Evolutionary conservation across 2,797 vertebrate species (phyloP).

Genomic region (Coreius guichenoti): DNA sequence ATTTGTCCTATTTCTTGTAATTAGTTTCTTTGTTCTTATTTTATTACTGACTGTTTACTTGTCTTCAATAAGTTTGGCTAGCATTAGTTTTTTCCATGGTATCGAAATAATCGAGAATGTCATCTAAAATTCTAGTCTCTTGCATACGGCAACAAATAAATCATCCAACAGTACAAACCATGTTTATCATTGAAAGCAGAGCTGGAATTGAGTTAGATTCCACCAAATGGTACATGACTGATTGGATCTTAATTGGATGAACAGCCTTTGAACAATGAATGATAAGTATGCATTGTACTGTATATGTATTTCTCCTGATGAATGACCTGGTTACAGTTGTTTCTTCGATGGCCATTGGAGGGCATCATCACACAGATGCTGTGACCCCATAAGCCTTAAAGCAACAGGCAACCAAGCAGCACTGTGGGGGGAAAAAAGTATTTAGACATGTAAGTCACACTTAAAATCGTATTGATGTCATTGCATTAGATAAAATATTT

Average conservation of each 20-base stretch:
- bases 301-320: not conserved
- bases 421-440: too few relatives aligned
- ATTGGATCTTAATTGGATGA: not conserved
- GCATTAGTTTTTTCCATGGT: not conserved
- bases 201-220: not conserved
- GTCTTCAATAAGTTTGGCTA: not conserved
- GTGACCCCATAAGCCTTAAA: slow-evolving; percentile 9
- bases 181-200: not conserved
- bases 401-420: not conserved
- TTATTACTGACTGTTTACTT: not conserved
- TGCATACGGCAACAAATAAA: not conserved
- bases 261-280: not conserved
- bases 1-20: not conserved
- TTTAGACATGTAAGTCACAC: not conserved
- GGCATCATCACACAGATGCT: slow-evolving; percentile 64
- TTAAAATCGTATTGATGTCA: not conserved
- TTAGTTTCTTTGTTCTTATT: not conserved
- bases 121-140: not conserved
- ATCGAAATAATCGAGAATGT: not conserved
- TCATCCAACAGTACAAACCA: not conserved
- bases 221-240: not conserved
- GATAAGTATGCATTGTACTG: not conserved
- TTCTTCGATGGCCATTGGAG: slow-evolving; percentile 66
- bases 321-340: slow-evolving; percentile 45
- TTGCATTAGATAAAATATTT: not conserved